Base-by-base conservation (phyloP, 2,113 vertebrate species). In the Setophaga coronata region DNA sequence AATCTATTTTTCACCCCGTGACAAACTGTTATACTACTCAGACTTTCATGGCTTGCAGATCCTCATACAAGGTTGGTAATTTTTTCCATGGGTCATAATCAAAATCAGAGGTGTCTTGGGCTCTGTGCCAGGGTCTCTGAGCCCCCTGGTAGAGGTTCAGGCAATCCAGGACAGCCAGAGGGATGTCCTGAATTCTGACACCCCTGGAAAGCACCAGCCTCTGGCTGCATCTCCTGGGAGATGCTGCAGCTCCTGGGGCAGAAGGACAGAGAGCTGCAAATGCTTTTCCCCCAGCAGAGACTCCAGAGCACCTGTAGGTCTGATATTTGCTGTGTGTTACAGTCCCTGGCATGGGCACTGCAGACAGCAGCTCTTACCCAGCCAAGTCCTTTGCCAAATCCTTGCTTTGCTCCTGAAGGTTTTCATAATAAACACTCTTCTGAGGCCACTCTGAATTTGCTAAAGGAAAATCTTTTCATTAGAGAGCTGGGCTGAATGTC, bases 381-480 rank as follows among this genome's bases (percentile, higher is more conserved):
- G 65, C 40, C 28, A 56, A 74, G 31, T 50, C 28, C 40, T 89
- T 81, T 80, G 61, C 62, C 3, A 24, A 84, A 67, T 70, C 26
- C 28, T 83, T 54, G 21, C 64, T 60, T 38, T 38, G 53, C 78
- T 93, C 56, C 71, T 79, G 64, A 48, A 92, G 67, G 15, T 62
- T 53, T 93, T 81, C 25, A 8, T 40, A 62, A 90, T 54, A 85
- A 92, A 87, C 42, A 26, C 42, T 91, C 38, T 80, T 84, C 47
- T 16, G 64, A 86, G 76, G 66, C 76, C 40, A 42, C 31, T 80
- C 45, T 33, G 50, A 84, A 66, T 88, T 95, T 60, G 70, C 50
- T 82, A 43, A 94, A 62, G 53, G 28, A 78, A 96, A 94, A 45
- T 26, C 18, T 85, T 95, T 96, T 94, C 79, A 76, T 90, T 84